Evolutionary conservation across 2,113 vertebrate genomes (phyloP).

Genomic region (Callospermophilus lateralis): DNA sequence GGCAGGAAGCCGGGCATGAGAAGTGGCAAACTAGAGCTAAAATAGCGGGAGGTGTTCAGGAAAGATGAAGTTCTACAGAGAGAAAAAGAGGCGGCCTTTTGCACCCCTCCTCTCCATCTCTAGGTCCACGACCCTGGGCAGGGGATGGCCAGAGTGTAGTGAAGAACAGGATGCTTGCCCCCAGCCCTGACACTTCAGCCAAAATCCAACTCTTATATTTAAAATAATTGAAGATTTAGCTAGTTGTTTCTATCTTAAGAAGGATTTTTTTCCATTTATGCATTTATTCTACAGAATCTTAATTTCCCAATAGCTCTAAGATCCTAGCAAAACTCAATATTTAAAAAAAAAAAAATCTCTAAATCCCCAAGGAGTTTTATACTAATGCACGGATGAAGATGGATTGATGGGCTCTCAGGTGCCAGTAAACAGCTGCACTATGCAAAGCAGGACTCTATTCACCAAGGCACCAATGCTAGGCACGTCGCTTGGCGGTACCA

Average conservation of each 20-base stretch:
- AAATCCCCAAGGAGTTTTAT: not conserved
- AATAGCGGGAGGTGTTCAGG: not conserved
- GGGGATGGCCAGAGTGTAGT: accelerated
- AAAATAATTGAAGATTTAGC: not conserved
- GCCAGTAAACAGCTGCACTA: not conserved
- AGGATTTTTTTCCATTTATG: slow-evolving; percentile 23
- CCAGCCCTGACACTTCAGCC: no score
- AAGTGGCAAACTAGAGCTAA: slow-evolving; percentile 8
- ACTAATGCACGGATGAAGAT: not conserved
- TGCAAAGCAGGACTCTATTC: not conserved
- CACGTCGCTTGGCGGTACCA: accelerated
- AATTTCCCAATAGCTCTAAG: slow-evolving; percentile 55
- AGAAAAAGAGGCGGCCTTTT: not conserved
- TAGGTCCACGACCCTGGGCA: not conserved
- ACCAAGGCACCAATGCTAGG: accelerated
- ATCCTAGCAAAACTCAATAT: slow-evolving; percentile 44
- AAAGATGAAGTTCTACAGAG: not conserved
- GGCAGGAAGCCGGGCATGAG: slow-evolving; percentile 58
- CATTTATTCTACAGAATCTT: slow-evolving; percentile 50
- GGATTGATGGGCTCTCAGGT: not conserved
- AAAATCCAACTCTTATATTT: not conserved
- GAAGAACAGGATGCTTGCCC: not conserved
- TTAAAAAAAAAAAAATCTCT: not conserved
- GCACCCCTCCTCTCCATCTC: not conserved
- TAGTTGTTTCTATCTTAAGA: slow-evolving; percentile 49